Base-by-base conservation (phyloP, 2,797 vertebrate genomes). In the Rhinogobio ventralis region DNA sequence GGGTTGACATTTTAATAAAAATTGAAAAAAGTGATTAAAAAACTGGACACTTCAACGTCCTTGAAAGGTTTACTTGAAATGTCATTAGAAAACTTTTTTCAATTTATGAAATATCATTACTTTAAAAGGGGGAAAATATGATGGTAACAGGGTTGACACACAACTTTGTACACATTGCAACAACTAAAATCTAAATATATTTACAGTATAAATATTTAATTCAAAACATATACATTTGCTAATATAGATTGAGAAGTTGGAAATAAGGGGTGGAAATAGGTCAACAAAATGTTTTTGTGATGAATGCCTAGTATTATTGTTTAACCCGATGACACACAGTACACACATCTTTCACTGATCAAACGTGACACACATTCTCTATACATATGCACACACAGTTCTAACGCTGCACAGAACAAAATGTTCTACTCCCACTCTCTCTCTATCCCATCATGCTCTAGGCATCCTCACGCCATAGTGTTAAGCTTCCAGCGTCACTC, bases 331-430 rank as follows among this genome's bases (percentile, higher is more conserved):
- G 64, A 82, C 39, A 77, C 77, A 82, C 23, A 45, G n/a, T 39
- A 72, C 33, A 68, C 28, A 20, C 45, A 36, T 64, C 71, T 81
- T 77, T 67, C 78, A 71, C 81, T 49, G 85, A 73, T 79, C 66
- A 86, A 78, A 78, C 0, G 4, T 81, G 28, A 74, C 85, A 66
- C 75, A 30, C 39, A 66, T 46, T 30, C 71, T 25, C 64, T 66
- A 69, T 69, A 82, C 51, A 84, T 36, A 62, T 64, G 10, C 68
- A 62, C 68, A 72, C 45, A 53, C 85, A 36, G 39, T 82, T 81
- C 89, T 78, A 51, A 72, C 83, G 88, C 90, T 66, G 90, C 85
- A 88, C 55, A 84, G 83, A 85, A 88, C 89, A 85, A 67, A 89
- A 78, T 74, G 53, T 84, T 87, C 88, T 85, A 78, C 75, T 88